A percentile compares a stretch with the other conserved stretches of the same genome.
phyloP scores from a whole-genome alignment of 2,113 vertebrate species.

The Cyprinodon tularosa region DNA sequence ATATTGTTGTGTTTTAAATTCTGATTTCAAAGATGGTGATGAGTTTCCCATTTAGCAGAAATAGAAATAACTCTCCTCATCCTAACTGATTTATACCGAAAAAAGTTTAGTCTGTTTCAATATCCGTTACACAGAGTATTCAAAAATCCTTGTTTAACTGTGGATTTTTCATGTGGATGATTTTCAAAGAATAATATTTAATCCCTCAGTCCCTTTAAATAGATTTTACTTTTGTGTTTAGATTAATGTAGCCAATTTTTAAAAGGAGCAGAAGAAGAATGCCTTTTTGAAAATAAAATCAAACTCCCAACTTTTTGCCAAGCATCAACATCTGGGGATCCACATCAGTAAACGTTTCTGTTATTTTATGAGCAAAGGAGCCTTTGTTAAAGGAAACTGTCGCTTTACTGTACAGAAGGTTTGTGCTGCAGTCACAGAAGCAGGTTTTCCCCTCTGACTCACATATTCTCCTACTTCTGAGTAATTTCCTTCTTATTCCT shows the following conservation, averaged over 20 bases:
- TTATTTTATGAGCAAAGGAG: background rate
- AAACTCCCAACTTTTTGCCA: background rate
- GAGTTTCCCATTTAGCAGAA: background rate
- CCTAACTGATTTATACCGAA: no score
- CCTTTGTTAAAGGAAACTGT: background rate
- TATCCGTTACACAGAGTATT: no score
- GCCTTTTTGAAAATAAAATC: background rate
- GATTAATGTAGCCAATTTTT: background rate
- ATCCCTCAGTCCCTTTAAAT: background rate
- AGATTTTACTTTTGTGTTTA: background rate
- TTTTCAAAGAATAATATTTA: no score
- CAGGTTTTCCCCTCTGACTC: background rate
- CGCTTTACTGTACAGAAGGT: background rate
- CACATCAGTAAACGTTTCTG: background rate
- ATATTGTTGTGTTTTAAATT: no score
- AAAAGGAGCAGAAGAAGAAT: background rate
- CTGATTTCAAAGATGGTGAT: no score
- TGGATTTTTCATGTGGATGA: no score
- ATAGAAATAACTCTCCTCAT: background rate
- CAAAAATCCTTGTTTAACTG: no score
- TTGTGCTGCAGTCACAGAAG: background rate
- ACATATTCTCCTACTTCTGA: background rate
- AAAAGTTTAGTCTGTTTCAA: no score
- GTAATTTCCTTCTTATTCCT: background rate
- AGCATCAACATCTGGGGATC: background rate